phyloP scores from a whole-genome alignment of 2,888 invertebrate genomes.

The Elmis aenea region DNA sequence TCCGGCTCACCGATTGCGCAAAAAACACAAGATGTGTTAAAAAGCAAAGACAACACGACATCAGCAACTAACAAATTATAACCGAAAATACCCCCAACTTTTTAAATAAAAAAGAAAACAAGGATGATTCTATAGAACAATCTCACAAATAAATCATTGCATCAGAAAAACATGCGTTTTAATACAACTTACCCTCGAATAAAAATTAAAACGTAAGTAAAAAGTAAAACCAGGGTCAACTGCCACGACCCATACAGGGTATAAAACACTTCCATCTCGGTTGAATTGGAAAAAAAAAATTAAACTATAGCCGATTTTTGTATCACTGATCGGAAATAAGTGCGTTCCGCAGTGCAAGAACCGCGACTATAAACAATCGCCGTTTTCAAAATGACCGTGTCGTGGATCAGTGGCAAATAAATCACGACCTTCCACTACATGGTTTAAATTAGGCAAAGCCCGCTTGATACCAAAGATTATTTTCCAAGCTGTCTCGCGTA shows the following conservation, averaged over 20 bases:
- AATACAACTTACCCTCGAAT: constrained; percentile 35
- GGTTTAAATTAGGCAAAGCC: too few species aligned
- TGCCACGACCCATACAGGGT: constrained; percentile 37
- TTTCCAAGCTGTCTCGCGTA: too few species aligned
- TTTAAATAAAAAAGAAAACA: too few species aligned
- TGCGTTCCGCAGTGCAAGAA: neutral
- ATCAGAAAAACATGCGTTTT: too few species aligned
- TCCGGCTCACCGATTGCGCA: too few species aligned
- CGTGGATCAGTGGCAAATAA: neutral
- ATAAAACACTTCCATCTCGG: constrained; percentile 19
- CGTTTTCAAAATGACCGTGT: neutral
- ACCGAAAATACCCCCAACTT: too few species aligned
- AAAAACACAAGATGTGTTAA: too few species aligned
- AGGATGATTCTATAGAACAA: too few species aligned
- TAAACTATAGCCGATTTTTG: neutral
- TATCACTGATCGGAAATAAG: neutral
- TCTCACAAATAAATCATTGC: too few species aligned
- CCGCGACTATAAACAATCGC: neutral
- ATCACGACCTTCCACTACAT: neutral
- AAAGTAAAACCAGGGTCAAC: constrained; percentile 33
- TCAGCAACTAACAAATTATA: too few species aligned
- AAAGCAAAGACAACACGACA: constrained; percentile 3
- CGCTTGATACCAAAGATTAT: too few species aligned
- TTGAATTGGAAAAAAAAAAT: neutral
- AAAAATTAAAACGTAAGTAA: constrained; percentile 36